Evolutionary conservation across 2,797 vertebrate genomes (phyloP).

Genomic region (Pseudochirops corinnae): DNA sequence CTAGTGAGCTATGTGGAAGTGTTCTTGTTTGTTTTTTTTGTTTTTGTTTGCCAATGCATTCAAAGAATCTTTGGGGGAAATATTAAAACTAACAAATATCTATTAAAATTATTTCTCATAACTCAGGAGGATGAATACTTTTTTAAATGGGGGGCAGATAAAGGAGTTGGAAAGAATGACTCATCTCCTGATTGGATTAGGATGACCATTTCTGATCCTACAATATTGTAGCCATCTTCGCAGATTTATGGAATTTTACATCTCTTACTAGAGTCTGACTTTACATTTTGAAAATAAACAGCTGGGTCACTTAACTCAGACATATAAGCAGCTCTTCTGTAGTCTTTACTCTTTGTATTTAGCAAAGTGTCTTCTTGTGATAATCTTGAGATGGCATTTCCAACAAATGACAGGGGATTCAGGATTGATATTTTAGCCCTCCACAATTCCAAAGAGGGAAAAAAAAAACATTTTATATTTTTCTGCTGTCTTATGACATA

Average conservation of each 20-base stretch:
- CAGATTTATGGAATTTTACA: conserved; percentile 48
- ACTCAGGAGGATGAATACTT: neutral
- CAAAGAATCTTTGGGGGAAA: neutral
- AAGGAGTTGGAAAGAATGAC: neutral
- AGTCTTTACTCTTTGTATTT: conserved; percentile 34
- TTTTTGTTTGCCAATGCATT: neutral
- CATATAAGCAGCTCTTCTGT: conserved; percentile 36
- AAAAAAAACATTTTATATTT: neutral
- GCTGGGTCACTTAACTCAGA: neutral
- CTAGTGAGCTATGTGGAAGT: neutral
- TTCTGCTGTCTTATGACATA: neutral
- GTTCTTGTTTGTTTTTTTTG: neutral
- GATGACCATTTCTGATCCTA: conserved; percentile 33
- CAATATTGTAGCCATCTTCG: conserved; percentile 7
- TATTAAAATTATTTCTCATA: neutral
- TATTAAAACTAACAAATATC: neutral
- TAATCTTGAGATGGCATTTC: conserved; percentile 35
- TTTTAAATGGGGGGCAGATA: conserved; percentile 9
- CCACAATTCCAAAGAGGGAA: conserved; percentile 44
- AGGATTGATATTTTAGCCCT: conserved; percentile 39
- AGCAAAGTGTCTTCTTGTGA: conserved; percentile 47
- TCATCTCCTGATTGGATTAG: conserved; percentile 51
- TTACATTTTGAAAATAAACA: conserved; percentile 54
- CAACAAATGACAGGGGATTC: conserved; percentile 38
- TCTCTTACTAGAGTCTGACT: conserved; percentile 1